These are phyloP conservation scores for Spilogale gracilis DNA, from an alignment of 2,113 vertebrate genomes.

Conservation along the genomic window DNA sequence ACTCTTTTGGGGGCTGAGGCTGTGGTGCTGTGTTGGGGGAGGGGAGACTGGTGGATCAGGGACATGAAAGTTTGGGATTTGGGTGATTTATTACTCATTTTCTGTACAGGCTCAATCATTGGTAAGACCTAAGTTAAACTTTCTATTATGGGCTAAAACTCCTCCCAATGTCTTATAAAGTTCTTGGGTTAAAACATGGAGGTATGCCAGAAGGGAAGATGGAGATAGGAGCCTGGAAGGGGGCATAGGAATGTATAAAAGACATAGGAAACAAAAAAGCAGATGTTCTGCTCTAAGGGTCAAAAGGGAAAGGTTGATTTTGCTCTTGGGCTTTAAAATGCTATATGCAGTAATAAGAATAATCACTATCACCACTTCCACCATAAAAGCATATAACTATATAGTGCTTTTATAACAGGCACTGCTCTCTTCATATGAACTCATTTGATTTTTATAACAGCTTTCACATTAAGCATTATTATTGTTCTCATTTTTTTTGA, in stretches of 20 bases:
- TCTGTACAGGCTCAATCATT: not conserved
- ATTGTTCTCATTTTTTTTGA: not conserved
- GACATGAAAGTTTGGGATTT: not conserved
- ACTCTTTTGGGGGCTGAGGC: not conserved
- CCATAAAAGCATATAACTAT: not conserved
- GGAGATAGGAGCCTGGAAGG: not conserved
- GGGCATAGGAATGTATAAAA: not conserved
- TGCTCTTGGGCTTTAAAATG: not conserved
- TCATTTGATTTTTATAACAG: not conserved
- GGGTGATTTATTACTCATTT: not conserved
- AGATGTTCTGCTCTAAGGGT: not conserved
- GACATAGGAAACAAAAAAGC: not conserved
- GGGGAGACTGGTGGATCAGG: not conserved
- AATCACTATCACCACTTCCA: not conserved
- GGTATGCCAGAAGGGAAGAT: not conserved
- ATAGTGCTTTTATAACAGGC: not conserved
- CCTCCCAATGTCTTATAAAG: not conserved
- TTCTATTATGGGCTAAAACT: not conserved
- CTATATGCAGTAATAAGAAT: not conserved
- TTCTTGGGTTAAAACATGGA: not conserved
- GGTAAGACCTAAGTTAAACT: not conserved
- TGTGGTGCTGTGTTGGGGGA: not conserved
- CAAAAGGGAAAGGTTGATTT: not conserved
- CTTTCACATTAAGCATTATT: not conserved
- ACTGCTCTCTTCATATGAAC: not conserved